Evolutionary conservation across 2,888 invertebrate genomes (phyloP).

Genomic region (Leptopilina myrica): DNA sequence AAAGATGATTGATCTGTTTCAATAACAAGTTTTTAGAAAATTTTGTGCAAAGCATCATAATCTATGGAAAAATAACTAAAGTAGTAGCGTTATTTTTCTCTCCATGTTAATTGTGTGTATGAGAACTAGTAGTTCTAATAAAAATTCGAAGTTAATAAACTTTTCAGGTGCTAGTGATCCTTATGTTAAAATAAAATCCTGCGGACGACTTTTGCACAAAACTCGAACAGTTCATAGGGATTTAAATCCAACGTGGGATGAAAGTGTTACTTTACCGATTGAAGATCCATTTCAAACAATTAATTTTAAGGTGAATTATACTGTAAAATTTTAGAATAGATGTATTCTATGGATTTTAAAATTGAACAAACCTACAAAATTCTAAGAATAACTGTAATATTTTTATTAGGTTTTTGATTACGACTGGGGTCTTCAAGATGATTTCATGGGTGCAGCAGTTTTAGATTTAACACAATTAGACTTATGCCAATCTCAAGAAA

Average conservation of each 20-base stretch:
- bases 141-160: no score
- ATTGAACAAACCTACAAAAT: no score
- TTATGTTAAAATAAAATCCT: constrained; percentile 96
- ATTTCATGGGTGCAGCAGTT: constrained; percentile 96
- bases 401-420: constrained; percentile 91
- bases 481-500: constrained; percentile 85
- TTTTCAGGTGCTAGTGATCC: constrained; percentile 95
- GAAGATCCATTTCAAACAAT: constrained; percentile 94
- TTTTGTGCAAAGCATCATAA: no score
- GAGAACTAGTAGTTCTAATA: no score
- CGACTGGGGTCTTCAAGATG: constrained; percentile 97
- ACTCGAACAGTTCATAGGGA: constrained; percentile 96
- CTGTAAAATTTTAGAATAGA: background rate
- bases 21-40: no score
- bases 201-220: constrained; percentile 92
- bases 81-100: no score
- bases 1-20: no score
- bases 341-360: no score
- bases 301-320: constrained; percentile 85
- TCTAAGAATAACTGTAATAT: background rate
- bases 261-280: constrained; percentile 93
- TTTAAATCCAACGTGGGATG: constrained; percentile 99
- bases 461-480: constrained; percentile 91
- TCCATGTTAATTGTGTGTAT: no score
- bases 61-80: no score